phyloP scores from a whole-genome alignment of 1,140 invertebrate genomes.

The Lepidurus apus region DNA sequence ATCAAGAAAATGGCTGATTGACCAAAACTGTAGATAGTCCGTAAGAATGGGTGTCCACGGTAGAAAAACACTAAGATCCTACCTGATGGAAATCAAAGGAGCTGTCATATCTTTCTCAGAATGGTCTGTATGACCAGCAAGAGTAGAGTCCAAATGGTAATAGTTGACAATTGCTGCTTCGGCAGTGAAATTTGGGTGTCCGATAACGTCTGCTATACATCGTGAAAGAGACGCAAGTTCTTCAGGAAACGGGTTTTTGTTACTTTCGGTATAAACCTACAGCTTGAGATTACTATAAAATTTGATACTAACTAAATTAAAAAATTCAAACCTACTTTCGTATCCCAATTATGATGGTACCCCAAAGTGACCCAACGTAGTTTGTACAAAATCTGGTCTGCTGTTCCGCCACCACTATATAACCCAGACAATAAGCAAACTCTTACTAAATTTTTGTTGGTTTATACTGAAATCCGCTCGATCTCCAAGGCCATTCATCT shows the following conservation, averaged over 20 bases:
- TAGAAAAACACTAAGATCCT: conserved; percentile 33
- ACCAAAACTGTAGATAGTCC: conserved; percentile 64
- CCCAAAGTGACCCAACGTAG: conserved; percentile 87
- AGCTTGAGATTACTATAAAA: conserved; percentile 20
- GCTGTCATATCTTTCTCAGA: conserved; percentile 78
- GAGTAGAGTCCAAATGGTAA: conserved; percentile 82
- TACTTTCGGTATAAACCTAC: conserved; percentile 45
- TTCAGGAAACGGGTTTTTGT: conserved; percentile 55
- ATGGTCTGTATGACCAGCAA: conserved; percentile 85
- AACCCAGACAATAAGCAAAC: conserved; percentile 30
- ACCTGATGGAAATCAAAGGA: conserved; percentile 82
- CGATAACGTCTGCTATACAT: conserved; percentile 56
- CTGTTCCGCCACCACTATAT: conserved; percentile 38
- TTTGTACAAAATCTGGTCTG: conserved; percentile 50
- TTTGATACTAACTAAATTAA: neutral
- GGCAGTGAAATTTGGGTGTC: conserved; percentile 61
- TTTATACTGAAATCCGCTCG: conserved; percentile 49
- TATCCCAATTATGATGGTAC: conserved; percentile 94
- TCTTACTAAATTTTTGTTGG: conserved; percentile 40
- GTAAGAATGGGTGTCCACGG: neutral
- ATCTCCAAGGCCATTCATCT: conserved; percentile 41
- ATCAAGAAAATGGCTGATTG: conserved; percentile 79
- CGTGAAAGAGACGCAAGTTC: conserved; percentile 61
- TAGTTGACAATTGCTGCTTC: conserved; percentile 93
- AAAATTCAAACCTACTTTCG: conserved; percentile 58